phyloP scores from a whole-genome alignment of 1,140 invertebrate genomes.

The Zaprionus davidi region DNA sequence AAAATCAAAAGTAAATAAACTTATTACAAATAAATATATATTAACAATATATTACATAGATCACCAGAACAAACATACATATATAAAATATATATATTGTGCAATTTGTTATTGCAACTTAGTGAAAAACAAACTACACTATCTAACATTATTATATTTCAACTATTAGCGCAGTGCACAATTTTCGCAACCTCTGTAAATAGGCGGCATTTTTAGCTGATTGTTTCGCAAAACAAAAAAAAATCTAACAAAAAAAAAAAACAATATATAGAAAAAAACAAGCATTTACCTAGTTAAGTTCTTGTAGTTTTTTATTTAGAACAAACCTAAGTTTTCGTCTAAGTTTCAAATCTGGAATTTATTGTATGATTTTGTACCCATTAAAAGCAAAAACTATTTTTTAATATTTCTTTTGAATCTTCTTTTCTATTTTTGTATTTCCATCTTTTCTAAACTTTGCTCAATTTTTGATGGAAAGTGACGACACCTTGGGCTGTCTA shows the following conservation, averaged over 20 bases:
- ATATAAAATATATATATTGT: slow-evolving; percentile 25
- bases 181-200: slow-evolving; percentile 39
- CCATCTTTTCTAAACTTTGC: slow-evolving; percentile 50
- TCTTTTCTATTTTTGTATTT: neutral
- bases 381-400: slow-evolving; percentile 49
- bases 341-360: slow-evolving; percentile 56
- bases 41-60: slow-evolving; percentile 13
- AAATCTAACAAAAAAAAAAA: neutral
- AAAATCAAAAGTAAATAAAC: slow-evolving; percentile 22
- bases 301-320: slow-evolving; percentile 26
- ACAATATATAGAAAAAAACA: slow-evolving; percentile 10
- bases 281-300: slow-evolving; percentile 8
- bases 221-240: slow-evolving; percentile 29
- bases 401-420: slow-evolving; percentile 32
- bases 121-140: slow-evolving; percentile 26
- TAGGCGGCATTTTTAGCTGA: slow-evolving; percentile 37
- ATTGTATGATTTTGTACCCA: slow-evolving; percentile 57
- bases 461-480: slow-evolving; percentile 45
- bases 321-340: slow-evolving; percentile 55
- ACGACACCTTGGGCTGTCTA: slow-evolving; percentile 48
- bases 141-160: slow-evolving; percentile 36
- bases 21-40: slow-evolving; percentile 19
- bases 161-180: slow-evolving; percentile 26
- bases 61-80: neutral
- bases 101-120: slow-evolving; percentile 57